These are phyloP conservation scores for Colaptes auratus DNA, from an alignment of 2,113 vertebrate genomes.

Conservation along the genomic window DNA sequence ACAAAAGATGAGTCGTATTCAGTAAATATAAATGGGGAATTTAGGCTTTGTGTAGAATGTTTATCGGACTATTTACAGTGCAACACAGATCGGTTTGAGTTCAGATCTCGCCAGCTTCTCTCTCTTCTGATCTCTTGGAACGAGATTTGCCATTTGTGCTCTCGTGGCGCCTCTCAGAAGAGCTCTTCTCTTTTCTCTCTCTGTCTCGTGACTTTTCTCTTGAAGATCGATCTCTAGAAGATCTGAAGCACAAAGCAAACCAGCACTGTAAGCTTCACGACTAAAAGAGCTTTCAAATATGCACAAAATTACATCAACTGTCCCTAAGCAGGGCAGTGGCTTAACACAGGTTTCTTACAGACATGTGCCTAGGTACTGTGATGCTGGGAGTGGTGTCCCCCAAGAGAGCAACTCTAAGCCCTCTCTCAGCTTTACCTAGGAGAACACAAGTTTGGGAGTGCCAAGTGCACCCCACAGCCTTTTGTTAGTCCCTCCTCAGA, in stretches of 20 bases:
- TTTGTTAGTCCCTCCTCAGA: not conserved
- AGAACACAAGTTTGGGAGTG: fast-evolving
- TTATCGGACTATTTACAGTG: conserved; percentile 74
- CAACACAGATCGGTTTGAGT: not conserved
- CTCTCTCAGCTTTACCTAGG: fast-evolving
- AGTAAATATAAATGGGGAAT: conserved; percentile 78
- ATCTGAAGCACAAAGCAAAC: conserved; percentile 80
- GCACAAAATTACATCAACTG: not conserved
- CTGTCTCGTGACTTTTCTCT: conserved; percentile 87
- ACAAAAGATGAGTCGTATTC: conserved; percentile 78
- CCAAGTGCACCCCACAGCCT: fast-evolving
- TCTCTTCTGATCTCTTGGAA: conserved; percentile 85
- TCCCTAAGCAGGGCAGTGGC: not conserved
- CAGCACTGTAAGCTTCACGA: not conserved
- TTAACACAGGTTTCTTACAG: not conserved
- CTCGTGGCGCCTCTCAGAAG: conserved; percentile 81
- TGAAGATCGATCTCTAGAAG: conserved; percentile 87
- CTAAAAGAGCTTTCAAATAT: not conserved
- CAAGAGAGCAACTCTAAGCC: not conserved
- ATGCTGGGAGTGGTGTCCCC: fast-evolving
- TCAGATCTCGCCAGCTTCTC: conserved; percentile 92
- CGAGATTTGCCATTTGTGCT: conserved; percentile 88
- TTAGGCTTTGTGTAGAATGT: conserved; percentile 66
- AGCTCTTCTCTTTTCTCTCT: conserved; percentile 83
- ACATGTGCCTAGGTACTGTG: not conserved